Percentiles rank a stretch among this genome's conserved stretches.
Conservation (phyloP, 2,113 vertebrate species). For the Micromys minutus region DNA sequence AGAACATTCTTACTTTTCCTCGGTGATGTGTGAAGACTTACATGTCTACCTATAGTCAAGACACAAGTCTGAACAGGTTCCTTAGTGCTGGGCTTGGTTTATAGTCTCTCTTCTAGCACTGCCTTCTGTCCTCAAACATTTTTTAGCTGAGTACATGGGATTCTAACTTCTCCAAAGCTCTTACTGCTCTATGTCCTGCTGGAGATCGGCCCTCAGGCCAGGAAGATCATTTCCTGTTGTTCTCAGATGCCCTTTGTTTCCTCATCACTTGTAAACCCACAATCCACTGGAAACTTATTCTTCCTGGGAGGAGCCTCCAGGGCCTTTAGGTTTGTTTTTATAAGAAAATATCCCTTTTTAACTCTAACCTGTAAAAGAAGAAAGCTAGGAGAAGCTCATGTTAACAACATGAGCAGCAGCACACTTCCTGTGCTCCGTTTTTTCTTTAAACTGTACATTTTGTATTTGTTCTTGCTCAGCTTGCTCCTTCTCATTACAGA, state of each 20-base stretch:
- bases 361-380: background rate
- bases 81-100: background rate
- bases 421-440: no score
- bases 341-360: background rate
- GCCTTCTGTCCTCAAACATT: background rate
- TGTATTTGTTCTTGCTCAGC: no score
- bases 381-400: background rate
- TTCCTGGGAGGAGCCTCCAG: background rate
- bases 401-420: background rate
- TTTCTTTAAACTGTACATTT: no score
- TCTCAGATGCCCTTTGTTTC: background rate
- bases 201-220: background rate
- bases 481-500: no score
- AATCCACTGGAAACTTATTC: background rate
- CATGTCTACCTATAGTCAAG: background rate
- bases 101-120: background rate
- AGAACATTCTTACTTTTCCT: constrained; percentile 17
- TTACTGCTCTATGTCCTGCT: background rate
- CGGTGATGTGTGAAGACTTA: background rate
- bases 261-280: background rate
- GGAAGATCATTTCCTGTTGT: background rate
- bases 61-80: background rate
- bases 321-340: background rate
- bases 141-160: background rate
- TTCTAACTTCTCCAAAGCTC: background rate